Percentiles rank a stretch among this genome's conserved stretches.
Evolutionary conservation across 2,888 invertebrate genomes (phyloP).

Genomic region (Serrognathus titanus): DNA sequence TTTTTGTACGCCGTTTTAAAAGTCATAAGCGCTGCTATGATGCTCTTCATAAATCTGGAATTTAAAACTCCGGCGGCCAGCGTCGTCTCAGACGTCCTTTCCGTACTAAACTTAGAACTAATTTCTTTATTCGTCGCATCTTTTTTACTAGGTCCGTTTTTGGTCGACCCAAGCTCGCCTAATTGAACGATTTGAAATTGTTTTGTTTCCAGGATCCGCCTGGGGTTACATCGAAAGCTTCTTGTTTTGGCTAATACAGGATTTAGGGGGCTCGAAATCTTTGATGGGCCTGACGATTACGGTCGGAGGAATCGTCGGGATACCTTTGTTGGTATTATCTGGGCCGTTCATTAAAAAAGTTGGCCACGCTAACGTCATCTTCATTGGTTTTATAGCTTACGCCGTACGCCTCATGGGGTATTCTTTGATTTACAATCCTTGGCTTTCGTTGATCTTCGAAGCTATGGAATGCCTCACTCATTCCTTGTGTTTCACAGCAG

Average conservation of each 20-base stretch:
- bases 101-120: conserved; percentile 66
- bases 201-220: conserved; percentile 61
- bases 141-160: conserved; percentile 63
- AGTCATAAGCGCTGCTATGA: conserved; percentile 62
- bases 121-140: conserved; percentile 69
- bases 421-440: conserved; percentile 72
- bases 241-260: conserved; percentile 76
- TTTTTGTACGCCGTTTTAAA: conserved; percentile 71
- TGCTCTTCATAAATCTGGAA: conserved; percentile 70
- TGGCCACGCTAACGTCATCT: conserved; percentile 74
- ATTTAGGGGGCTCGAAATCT: conserved; percentile 70
- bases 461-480: conserved; percentile 75
- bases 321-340: conserved; percentile 72
- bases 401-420: conserved; percentile 70
- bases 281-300: conserved; percentile 80
- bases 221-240: conserved; percentile 83
- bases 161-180: too few species aligned
- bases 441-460: conserved; percentile 72
- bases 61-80: conserved; percentile 73
- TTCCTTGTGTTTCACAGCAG: conserved; percentile 71
- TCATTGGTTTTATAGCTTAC: conserved; percentile 74
- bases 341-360: conserved; percentile 70
- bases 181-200: conserved; percentile 1
- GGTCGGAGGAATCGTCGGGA: conserved; percentile 71
- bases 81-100: conserved; percentile 65